phyloP scores from a whole-genome alignment of 2,797 vertebrate species.

The Buceros bicornis region DNA sequence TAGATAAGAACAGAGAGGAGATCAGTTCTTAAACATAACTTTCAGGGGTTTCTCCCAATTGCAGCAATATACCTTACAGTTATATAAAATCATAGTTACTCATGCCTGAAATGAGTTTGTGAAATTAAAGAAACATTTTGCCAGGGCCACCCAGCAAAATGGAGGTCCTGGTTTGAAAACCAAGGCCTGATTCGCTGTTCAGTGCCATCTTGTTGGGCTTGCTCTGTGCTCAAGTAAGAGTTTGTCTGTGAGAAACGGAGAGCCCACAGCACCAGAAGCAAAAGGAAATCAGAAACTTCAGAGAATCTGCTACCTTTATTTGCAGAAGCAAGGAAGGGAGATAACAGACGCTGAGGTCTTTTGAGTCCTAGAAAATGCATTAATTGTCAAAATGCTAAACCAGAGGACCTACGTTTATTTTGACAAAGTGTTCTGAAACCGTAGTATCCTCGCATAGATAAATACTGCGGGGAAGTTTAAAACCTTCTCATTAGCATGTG shows the following conservation, averaged over 20 bases:
- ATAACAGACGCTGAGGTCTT: neutral
- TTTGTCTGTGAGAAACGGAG: neutral
- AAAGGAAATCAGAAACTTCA: conserved; percentile 38
- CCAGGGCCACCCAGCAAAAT: neutral
- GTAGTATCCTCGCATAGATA: conserved; percentile 36
- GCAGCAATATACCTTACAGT: neutral
- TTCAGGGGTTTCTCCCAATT: neutral
- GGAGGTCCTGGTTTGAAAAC: neutral
- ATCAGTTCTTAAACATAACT: neutral
- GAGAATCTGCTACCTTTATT: conserved; percentile 20
- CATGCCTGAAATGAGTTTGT: neutral
- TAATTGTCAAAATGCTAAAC: conserved; percentile 49
- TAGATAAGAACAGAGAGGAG: neutral
- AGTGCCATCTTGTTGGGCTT: neutral
- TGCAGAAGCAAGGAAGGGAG: neutral
- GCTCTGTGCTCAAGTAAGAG: neutral
- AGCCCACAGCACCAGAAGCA: neutral
- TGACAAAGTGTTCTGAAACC: conserved; percentile 50
- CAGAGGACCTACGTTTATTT: conserved; percentile 18
- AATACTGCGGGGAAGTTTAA: conserved; percentile 49
- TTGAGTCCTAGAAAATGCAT: conserved; percentile 10
- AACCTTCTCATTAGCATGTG: conserved; percentile 65
- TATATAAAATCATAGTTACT: neutral
- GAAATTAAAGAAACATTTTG: neutral
- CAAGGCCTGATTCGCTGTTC: neutral